These are phyloP conservation scores for Odontothrips loti DNA, from an alignment of 2,888 invertebrate species.

Conservation along the genomic window DNA sequence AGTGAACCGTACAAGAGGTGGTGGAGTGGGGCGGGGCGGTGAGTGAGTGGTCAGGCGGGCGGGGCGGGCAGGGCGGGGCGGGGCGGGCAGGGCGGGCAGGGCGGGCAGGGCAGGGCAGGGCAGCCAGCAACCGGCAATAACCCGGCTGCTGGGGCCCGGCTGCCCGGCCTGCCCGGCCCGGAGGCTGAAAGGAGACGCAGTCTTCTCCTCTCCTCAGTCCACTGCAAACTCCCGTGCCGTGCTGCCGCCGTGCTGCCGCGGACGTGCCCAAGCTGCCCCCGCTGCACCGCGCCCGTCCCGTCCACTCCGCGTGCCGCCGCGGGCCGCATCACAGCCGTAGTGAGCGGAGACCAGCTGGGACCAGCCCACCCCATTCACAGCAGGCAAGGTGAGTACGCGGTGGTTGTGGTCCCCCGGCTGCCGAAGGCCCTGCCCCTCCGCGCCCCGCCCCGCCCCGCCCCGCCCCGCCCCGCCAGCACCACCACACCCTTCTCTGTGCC, in stretches of 20 bases:
- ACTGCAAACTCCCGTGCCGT: not conserved
- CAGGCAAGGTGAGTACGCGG: not conserved
- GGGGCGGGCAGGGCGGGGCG: not conserved
- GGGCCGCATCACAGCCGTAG: not conserved
- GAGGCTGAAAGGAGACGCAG: not conserved
- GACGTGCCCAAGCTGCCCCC: not conserved
- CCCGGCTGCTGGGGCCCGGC: not conserved
- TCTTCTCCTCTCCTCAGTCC: not conserved
- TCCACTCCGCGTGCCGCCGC: not conserved
- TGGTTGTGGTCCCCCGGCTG: not conserved
- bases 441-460: not conserved
- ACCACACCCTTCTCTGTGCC: too few species aligned
- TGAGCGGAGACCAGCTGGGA: not conserved
- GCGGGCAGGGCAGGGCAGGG: not conserved
- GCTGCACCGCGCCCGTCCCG: not conserved
- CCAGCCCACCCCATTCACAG: not conserved
- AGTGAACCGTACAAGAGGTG: conserved; percentile 9
- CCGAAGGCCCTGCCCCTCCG: not conserved
- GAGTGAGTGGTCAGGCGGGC: conserved; percentile 2
- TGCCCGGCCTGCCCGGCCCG: not conserved
- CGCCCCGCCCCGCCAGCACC: not conserved
- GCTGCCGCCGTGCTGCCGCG: not conserved
- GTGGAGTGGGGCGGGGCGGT: not conserved
- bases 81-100: not conserved
- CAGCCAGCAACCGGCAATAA: not conserved